Percentiles rank a stretch among this genome's conserved stretches.
phyloP scores from a whole-genome alignment of 2,113 vertebrate species.

The Turdus rufiventris region DNA sequence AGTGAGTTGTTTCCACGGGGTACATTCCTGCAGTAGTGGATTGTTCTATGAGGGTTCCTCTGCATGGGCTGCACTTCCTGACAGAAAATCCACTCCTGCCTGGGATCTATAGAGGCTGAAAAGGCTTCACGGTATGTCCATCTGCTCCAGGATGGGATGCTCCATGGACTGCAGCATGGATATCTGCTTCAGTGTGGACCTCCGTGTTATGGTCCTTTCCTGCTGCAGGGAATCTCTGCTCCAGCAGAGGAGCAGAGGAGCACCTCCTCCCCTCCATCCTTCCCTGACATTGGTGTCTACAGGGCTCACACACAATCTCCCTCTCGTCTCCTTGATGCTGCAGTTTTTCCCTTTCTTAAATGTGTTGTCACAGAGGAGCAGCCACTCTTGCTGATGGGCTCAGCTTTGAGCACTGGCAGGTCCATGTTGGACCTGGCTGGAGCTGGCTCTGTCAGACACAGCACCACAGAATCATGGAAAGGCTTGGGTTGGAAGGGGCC shows the following conservation, averaged over 20 bases:
- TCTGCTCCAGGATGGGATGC: not conserved
- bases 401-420: not conserved
- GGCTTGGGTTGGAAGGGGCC: not conserved
- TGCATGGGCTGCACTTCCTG: not conserved
- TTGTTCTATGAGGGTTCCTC: not conserved
- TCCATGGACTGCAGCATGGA: not conserved
- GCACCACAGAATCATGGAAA: rapidly evolving
- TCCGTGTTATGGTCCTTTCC: not conserved
- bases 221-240: not conserved
- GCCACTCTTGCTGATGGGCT: not conserved
- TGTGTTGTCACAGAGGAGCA: not conserved
- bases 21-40: not conserved
- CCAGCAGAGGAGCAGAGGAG: rapidly evolving
- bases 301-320: not conserved
- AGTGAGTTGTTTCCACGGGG: not conserved
- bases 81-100: not conserved
- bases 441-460: not conserved
- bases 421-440: not conserved
- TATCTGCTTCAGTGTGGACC: not conserved
- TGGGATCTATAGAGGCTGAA: not conserved
- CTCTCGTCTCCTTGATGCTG: not conserved
- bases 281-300: not conserved
- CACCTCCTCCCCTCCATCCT: not conserved
- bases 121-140: not conserved
- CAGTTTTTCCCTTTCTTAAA: not conserved